Evolutionary conservation across 2,113 vertebrate genomes (phyloP).

Genomic region (Burhinus bistriatus): DNA sequence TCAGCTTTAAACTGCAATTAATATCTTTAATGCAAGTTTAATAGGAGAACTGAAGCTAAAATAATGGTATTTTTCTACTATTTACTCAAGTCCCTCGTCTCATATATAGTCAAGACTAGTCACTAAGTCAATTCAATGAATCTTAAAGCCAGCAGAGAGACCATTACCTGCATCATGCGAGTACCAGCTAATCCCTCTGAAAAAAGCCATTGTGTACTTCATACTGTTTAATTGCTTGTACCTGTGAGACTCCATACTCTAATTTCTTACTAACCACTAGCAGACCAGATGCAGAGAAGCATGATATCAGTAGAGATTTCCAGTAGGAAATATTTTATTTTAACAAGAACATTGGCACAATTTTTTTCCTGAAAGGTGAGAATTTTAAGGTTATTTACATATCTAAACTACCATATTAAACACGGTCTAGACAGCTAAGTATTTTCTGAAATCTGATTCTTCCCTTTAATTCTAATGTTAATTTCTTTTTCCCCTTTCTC

Average conservation of each 20-base stretch:
- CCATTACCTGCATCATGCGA: not conserved
- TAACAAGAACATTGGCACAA: not conserved
- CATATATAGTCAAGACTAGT: not conserved
- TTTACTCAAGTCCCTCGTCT: not conserved
- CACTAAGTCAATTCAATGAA: not conserved
- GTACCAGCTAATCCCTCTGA: accelerated
- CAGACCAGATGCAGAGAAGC: not conserved
- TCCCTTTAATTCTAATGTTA: not conserved
- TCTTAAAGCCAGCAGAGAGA: not conserved
- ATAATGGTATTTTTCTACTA: not conserved
- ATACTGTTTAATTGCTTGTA: not conserved
- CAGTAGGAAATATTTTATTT: not conserved
- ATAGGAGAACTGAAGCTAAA: not conserved
- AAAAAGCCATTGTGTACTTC: not conserved
- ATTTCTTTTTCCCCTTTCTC: not conserved
- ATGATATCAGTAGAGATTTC: not conserved
- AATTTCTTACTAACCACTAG: not conserved
- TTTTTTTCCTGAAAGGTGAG: not conserved
- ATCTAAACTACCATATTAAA: not conserved
- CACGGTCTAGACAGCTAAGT: not conserved
- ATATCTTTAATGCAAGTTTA: not conserved
- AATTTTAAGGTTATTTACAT: not conserved
- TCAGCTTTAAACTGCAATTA: not conserved
- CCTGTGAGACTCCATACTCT: not conserved
- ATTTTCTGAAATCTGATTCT: not conserved